phyloP scores from a whole-genome alignment of 2,797 vertebrate species.

The Macropus fuliginosus region DNA sequence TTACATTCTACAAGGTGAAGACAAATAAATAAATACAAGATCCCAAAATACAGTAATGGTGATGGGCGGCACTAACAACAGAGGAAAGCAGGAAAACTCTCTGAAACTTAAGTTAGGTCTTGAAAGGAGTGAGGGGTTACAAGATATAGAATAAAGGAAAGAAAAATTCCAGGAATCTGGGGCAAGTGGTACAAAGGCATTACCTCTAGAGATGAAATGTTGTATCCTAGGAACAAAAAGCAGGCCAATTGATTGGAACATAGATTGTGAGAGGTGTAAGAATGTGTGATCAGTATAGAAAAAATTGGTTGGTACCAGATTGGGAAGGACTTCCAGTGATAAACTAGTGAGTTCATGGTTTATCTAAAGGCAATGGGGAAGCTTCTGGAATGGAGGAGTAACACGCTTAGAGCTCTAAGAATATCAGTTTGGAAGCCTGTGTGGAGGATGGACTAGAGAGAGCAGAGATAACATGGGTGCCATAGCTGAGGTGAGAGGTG shows the following conservation, averaged over 20 bases:
- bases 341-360: neutral
- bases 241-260: neutral
- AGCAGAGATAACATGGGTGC: neutral
- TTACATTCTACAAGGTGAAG: constrained; percentile 4
- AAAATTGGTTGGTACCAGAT: neutral
- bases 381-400: neutral
- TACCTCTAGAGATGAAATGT: neutral
- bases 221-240: neutral
- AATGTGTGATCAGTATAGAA: neutral
- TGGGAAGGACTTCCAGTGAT: neutral
- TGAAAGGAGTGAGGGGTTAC: neutral
- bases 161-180: neutral
- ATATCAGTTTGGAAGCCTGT: neutral
- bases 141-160: neutral
- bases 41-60: neutral
- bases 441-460: neutral
- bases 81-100: neutral
- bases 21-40: neutral
- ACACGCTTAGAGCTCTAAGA: neutral
- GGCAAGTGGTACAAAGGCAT: neutral
- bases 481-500: neutral
- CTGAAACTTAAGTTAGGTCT: neutral
- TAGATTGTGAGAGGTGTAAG: neutral
- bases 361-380: neutral
- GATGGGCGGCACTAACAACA: neutral